phyloP scores from a whole-genome alignment of 2,888 invertebrate genomes.

The Agriopis aurantiaria region DNA sequence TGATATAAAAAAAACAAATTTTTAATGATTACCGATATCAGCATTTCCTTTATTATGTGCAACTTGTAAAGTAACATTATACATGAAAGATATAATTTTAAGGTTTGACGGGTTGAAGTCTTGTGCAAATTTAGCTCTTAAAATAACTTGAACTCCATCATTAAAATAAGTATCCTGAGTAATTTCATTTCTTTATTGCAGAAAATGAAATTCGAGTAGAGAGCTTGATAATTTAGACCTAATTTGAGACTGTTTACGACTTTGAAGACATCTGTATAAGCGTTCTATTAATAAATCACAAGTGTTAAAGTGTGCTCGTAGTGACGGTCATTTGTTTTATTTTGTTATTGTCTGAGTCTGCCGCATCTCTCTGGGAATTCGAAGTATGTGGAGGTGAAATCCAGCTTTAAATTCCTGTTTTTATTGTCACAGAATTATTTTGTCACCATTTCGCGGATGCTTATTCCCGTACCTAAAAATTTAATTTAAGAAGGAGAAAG shows the following conservation, averaged over 20 bases:
- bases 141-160: too few relatives aligned
- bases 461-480: not conserved
- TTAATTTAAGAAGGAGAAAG: not conserved
- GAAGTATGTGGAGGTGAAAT: slow-evolving; percentile 20
- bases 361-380: slow-evolving; percentile 24
- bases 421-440: slow-evolving; percentile 5
- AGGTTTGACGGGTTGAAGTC: too few relatives aligned
- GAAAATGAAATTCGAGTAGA: not conserved
- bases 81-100: too few relatives aligned
- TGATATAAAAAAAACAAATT: too few relatives aligned
- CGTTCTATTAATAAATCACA: slow-evolving; percentile 25
- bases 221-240: slow-evolving; percentile 2
- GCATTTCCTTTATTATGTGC: too few relatives aligned
- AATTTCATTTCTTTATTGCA: not conserved
- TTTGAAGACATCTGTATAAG: slow-evolving; percentile 27
- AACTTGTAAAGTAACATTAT: too few relatives aligned
- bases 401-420: slow-evolving; percentile 13
- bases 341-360: slow-evolving; percentile 45
- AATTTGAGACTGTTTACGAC: slow-evolving; percentile 25
- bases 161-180: too few relatives aligned
- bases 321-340: slow-evolving; percentile 37
- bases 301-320: slow-evolving; percentile 29
- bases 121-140: too few relatives aligned
- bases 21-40: too few relatives aligned
- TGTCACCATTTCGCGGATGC: not conserved